Conservation (phyloP, 2,113 vertebrate genomes). For the Gopherus flavomarginatus region DNA sequence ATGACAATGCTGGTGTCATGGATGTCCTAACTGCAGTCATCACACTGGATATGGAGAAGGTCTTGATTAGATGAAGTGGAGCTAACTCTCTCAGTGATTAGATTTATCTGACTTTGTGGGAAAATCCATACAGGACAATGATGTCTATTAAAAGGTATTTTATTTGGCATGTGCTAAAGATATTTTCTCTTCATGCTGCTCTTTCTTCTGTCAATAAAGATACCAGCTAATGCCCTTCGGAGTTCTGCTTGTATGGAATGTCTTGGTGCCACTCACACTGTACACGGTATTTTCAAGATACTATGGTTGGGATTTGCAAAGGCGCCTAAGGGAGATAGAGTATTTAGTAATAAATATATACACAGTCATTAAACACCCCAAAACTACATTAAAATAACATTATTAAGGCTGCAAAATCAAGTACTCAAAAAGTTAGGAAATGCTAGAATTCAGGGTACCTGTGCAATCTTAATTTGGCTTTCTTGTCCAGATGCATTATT, state of each 20-base stretch:
- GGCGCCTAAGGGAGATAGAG: not conserved
- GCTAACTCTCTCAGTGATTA: not conserved
- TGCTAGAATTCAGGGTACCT: not conserved
- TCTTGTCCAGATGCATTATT: not conserved
- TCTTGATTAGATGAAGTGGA: not conserved
- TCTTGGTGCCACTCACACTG: not conserved
- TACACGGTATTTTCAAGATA: not conserved
- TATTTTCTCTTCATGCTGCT: not conserved
- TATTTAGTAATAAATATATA: not conserved
- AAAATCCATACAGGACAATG: not conserved
- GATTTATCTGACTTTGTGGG: not conserved
- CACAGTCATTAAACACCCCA: not conserved
- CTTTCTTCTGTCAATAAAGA: not conserved
- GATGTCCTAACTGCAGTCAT: not conserved
- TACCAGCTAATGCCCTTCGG: not conserved
- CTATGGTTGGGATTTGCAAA: not conserved
- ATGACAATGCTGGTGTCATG: not conserved
- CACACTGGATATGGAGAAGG: not conserved
- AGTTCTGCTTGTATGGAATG: not conserved
- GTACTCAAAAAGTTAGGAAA: not conserved
- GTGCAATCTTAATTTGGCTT: not conserved
- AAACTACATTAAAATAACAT: not conserved
- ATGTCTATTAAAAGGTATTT: not conserved
- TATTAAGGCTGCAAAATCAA: not conserved
- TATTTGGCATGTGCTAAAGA: not conserved